Conservation (phyloP, 2,797 vertebrate genomes). For the Lerista edwardsae region DNA sequence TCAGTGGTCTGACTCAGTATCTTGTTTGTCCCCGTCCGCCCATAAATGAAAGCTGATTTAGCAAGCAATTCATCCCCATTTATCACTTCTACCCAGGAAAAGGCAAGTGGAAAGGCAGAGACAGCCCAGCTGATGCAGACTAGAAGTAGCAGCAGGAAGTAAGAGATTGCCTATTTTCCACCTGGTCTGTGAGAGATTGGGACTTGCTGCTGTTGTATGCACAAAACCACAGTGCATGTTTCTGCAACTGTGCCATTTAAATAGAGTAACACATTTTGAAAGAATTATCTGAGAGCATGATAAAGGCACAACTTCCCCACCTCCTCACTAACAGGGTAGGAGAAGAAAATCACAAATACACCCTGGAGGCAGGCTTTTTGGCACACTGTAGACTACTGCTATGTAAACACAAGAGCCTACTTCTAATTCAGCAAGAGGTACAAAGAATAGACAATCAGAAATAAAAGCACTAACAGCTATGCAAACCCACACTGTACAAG, state of each 20-base stretch:
- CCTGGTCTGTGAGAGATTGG: not conserved
- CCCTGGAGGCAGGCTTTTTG: not conserved
- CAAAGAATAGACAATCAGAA: not conserved
- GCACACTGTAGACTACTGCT: not conserved
- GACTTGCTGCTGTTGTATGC: not conserved
- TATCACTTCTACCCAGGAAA: no score
- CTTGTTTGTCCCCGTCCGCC: no score
- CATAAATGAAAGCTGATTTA: no score
- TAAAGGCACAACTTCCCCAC: not conserved
- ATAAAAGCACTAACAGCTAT: not conserved
- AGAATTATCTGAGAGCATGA: not conserved
- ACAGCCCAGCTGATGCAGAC: no score
- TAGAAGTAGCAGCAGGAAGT: no score
- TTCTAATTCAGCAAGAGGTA: not conserved
- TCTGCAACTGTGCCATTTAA: not conserved
- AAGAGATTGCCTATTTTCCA: not conserved
- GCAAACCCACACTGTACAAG: not conserved
- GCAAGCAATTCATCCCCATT: no score
- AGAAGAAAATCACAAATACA: not conserved
- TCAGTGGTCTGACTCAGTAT: no score
- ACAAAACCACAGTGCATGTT: not conserved
- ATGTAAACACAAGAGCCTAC: not conserved
- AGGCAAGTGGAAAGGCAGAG: no score
- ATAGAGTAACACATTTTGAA: not conserved
- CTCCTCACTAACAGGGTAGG: not conserved